Evolutionary conservation across 1,140 invertebrate genomes (phyloP).

Genomic region (Pseudachorutes palmiensis): DNA sequence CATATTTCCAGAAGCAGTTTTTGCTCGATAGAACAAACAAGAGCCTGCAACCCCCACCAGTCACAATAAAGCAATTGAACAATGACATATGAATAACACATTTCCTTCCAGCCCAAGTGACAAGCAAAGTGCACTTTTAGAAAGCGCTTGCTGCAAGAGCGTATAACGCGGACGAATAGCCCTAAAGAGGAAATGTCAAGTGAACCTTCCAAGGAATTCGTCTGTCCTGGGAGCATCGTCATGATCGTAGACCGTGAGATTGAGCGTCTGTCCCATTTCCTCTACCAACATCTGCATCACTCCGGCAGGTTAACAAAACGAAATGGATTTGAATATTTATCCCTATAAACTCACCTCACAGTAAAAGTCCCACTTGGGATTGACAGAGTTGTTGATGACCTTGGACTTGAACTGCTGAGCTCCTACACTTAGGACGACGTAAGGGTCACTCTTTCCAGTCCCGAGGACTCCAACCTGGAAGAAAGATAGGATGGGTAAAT

Average conservation of each 20-base stretch:
- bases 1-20: conserved; percentile 62
- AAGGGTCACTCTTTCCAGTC: conserved; percentile 93
- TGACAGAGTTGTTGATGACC: conserved; percentile 81
- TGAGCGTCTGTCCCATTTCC: conserved; percentile 36
- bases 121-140: too few species aligned
- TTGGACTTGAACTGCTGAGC: conserved; percentile 79
- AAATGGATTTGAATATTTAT: neutral
- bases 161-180: conserved; percentile 15
- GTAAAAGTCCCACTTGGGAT: conserved; percentile 89
- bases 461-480: conserved; percentile 64
- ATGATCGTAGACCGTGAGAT: conserved; percentile 35
- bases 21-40: conserved; percentile 62
- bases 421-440: conserved; percentile 76
- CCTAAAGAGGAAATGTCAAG: conserved; percentile 8
- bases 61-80: too few species aligned
- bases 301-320: neutral
- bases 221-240: conserved; percentile 38
- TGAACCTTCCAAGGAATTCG: conserved; percentile 45
- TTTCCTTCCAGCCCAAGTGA: too few species aligned
- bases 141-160: too few species aligned
- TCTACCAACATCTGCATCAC: conserved; percentile 28
- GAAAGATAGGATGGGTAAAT: conserved; percentile 6
- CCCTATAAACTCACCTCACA: conserved; percentile 64
- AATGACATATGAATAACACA: too few species aligned
- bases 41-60: conserved; percentile 53